A percentile compares a stretch with the other conserved stretches of the same genome.
phyloP scores from a whole-genome alignment of 2,797 vertebrate genomes.

The Ficedula albicollis region DNA sequence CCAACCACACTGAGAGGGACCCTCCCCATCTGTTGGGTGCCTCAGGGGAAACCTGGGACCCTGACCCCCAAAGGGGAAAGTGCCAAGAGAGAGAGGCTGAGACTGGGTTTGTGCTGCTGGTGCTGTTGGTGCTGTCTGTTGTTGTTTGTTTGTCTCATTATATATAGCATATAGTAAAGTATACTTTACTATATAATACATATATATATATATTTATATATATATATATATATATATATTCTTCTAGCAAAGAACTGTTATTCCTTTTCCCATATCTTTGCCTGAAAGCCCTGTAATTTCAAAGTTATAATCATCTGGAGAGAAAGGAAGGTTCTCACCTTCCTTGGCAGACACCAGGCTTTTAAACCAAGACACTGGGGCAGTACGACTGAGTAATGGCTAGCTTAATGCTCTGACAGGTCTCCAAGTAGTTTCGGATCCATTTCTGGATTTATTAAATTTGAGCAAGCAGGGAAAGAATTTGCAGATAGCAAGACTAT shows the following conservation, averaged over 20 bases:
- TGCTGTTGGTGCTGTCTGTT: too few species aligned
- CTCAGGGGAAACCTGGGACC: background rate
- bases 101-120: too few species aligned
- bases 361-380: background rate
- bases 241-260: background rate
- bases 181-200: background rate
- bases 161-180: background rate
- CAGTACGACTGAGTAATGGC: background rate
- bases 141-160: background rate
- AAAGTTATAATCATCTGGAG: background rate
- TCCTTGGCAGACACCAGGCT: background rate
- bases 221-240: background rate
- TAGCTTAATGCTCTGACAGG: background rate
- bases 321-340: background rate
- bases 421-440: background rate
- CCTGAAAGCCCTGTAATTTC: background rate
- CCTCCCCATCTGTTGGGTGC: background rate
- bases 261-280: background rate
- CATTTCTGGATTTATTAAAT: background rate
- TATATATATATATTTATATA: background rate
- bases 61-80: background rate
- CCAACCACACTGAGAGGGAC: background rate
- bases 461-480: background rate
- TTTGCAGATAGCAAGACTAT: background rate
- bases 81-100: too few species aligned